phyloP scores from a whole-genome alignment of 2,113 vertebrate species.

The Forbesichthys papilliferus region DNA sequence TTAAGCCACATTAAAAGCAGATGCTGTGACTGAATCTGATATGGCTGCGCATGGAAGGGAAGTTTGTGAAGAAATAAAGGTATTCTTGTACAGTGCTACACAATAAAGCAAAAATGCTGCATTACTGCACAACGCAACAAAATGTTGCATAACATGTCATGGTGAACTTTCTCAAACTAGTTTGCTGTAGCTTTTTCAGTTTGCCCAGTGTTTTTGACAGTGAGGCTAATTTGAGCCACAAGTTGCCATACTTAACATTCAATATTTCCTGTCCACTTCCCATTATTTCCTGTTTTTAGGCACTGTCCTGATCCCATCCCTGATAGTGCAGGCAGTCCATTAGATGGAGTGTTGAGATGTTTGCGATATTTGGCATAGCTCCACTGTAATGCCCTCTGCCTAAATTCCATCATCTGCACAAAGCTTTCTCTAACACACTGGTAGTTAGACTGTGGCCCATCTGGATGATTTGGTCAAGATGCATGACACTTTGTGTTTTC shows the following conservation, averaged over 20 bases:
- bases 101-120: no score
- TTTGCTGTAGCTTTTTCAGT: no score
- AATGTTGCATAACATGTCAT: no score
- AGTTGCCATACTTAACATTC: slow-evolving; percentile 11
- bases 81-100: no score
- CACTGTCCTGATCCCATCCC: slow-evolving; percentile 6
- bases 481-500: slow-evolving; percentile 22
- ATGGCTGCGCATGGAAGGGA: no score
- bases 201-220: no score
- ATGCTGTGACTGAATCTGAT: no score
- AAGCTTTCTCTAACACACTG: slow-evolving; percentile 30
- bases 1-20: no score
- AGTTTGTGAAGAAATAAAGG: no score
- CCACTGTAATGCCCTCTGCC: slow-evolving; percentile 48
- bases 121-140: no score
- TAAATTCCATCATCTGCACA: slow-evolving; percentile 58
- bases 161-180: no score
- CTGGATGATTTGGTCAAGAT: slow-evolving; percentile 47
- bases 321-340: slow-evolving; percentile 29
- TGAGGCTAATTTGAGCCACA: not conserved
- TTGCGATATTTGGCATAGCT: slow-evolving; percentile 46
- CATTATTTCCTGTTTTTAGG: slow-evolving; percentile 29
- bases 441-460: slow-evolving; percentile 29
- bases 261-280: slow-evolving; percentile 22
- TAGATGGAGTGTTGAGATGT: slow-evolving; percentile 41